Conservation (phyloP, 1,140 invertebrate genomes). For the Episyrphus balteatus region DNA sequence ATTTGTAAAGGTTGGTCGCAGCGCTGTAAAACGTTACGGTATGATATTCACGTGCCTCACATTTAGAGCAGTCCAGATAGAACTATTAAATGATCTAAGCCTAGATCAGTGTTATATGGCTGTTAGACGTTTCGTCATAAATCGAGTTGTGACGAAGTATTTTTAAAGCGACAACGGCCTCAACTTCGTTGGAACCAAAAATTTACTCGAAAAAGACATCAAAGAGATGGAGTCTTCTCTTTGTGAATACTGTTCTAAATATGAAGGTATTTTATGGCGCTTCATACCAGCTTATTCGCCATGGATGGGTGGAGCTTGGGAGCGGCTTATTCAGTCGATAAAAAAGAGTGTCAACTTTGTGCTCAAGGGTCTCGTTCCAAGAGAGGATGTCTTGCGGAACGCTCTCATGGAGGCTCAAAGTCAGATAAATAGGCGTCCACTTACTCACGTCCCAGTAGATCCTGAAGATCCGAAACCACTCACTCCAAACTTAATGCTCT, state of each 20-base stretch:
- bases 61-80: slow-evolving; percentile 15
- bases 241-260: not conserved
- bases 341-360: too few relatives aligned
- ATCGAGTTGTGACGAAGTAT: slow-evolving; percentile 6
- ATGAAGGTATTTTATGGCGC: slow-evolving; percentile 7
- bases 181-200: slow-evolving; percentile 20
- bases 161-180: slow-evolving; percentile 24
- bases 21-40: slow-evolving; percentile 24
- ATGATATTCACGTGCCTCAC: slow-evolving; percentile 25
- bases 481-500: slow-evolving; percentile 12
- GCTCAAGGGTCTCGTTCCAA: not conserved
- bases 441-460: slow-evolving; percentile 11
- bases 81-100: slow-evolving; percentile 12
- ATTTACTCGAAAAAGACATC: slow-evolving; percentile 9
- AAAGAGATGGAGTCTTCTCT: slow-evolving; percentile 6
- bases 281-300: slow-evolving; percentile 10
- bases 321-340: too few relatives aligned
- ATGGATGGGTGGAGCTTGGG: not conserved
- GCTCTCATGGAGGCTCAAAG: slow-evolving; percentile 8
- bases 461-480: slow-evolving; percentile 8
- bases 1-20: slow-evolving; percentile 13
- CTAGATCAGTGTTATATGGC: slow-evolving; percentile 18
- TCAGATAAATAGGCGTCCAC: slow-evolving; percentile 11
- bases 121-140: slow-evolving; percentile 13
- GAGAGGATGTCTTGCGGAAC: slow-evolving; percentile 7